phyloP scores from a whole-genome alignment of 1,140 invertebrate genomes.

The Zaprionus taronus region DNA sequence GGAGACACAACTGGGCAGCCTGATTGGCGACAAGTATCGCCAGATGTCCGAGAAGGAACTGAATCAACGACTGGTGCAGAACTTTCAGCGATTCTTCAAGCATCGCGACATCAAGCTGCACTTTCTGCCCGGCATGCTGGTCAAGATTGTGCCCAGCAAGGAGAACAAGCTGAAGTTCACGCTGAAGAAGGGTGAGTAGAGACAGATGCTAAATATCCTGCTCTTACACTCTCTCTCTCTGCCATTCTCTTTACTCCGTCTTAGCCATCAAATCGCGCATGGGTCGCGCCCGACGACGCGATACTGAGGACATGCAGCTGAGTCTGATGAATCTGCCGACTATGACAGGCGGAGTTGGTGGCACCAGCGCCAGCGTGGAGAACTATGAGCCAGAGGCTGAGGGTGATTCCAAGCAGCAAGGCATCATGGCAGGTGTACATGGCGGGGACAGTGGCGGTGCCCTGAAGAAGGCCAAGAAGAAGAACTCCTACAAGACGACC shows the following conservation, averaged over 20 bases:
- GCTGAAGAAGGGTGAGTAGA: slow-evolving; percentile 70
- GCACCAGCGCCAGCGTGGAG: slow-evolving; percentile 60
- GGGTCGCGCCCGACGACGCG: slow-evolving; percentile 63
- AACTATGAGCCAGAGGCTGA: slow-evolving; percentile 64
- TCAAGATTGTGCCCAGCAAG: slow-evolving; percentile 81
- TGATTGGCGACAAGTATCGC: slow-evolving; percentile 66
- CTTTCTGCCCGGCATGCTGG: slow-evolving; percentile 75
- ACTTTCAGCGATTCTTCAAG: slow-evolving; percentile 80
- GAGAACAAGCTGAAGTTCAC: slow-evolving; percentile 79
- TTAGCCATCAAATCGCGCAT: slow-evolving; percentile 52
- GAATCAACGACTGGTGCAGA: slow-evolving; percentile 67
- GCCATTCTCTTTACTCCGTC: neutral
- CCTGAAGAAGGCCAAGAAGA: slow-evolving; percentile 61
- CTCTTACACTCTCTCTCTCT: slow-evolving; percentile 11
- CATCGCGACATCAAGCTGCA: slow-evolving; percentile 82
- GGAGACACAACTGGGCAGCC: slow-evolving; percentile 66
- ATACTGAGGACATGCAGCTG: slow-evolving; percentile 61
- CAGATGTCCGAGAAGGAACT: slow-evolving; percentile 75
- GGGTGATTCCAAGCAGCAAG: slow-evolving; percentile 70
- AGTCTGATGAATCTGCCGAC: slow-evolving; percentile 61
- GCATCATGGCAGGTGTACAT: slow-evolving; percentile 26
- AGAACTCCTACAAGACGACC: slow-evolving; percentile 65
- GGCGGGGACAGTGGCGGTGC: slow-evolving; percentile 39
- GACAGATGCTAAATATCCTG: too few relatives aligned
- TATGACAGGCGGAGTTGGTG: slow-evolving; percentile 45